Evolutionary conservation across 2,888 invertebrate genomes (phyloP).

Genomic region (Spilosoma lubricipeda): DNA sequence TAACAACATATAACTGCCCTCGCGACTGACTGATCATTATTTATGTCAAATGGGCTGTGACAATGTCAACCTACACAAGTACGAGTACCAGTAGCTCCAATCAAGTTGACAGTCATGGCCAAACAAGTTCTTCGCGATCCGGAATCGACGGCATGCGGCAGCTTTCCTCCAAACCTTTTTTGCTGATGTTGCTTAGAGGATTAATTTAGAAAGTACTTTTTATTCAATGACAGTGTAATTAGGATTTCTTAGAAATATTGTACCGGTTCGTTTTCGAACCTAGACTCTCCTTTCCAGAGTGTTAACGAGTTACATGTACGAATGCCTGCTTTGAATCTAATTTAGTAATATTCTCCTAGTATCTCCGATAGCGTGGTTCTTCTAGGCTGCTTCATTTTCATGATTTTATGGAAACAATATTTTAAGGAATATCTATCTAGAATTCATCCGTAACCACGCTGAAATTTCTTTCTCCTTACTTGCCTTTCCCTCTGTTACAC

Average conservation of each 20-base stretch:
- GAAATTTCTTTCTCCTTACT: no score
- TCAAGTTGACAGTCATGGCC: slow-evolving; percentile 49
- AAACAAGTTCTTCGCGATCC: slow-evolving; percentile 58
- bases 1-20: not conserved
- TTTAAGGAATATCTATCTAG: no score
- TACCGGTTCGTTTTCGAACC: slow-evolving; percentile 20
- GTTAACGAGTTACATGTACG: not conserved
- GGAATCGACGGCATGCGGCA: slow-evolving; percentile 44
- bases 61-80: slow-evolving; percentile 27
- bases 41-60: not conserved
- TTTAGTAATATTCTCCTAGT: not conserved
- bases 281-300: not conserved
- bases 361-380: no score
- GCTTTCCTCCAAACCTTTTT: slow-evolving; percentile 67
- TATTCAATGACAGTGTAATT: slow-evolving; percentile 64
- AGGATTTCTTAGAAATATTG: slow-evolving; percentile 44
- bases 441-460: no score
- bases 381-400: no score
- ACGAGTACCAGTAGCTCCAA: slow-evolving; percentile 19
- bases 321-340: not conserved
- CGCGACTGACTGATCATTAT: not conserved
- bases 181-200: slow-evolving; percentile 54
- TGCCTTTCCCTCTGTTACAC: no score
- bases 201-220: slow-evolving; percentile 67
- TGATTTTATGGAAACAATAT: no score